A percentile compares a stretch with the other conserved stretches of the same genome.
phyloP scores from a whole-genome alignment of 2,113 vertebrate genomes.

The Andinoacara biseriatus region DNA sequence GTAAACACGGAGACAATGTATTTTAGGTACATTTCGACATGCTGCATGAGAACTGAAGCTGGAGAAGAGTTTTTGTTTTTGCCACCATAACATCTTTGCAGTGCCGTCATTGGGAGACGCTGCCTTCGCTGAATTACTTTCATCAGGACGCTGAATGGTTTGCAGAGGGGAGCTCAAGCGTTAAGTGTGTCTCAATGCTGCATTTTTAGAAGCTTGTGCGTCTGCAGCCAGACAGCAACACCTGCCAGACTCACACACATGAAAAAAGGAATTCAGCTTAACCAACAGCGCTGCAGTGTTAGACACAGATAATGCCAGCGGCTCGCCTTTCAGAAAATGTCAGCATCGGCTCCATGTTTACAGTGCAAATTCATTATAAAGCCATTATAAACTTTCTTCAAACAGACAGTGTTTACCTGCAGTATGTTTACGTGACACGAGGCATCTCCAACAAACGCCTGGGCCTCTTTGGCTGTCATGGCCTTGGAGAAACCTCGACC shows the following conservation, averaged over 20 bases:
- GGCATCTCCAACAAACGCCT: slow-evolving; percentile 90
- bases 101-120: neutral
- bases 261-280: neutral
- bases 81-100: neutral
- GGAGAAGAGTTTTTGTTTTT: neutral
- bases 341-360: neutral
- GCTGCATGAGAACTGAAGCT: neutral
- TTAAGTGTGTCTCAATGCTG: neutral
- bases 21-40: neutral
- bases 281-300: neutral
- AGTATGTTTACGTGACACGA: slow-evolving; percentile 88
- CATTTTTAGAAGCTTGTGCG: neutral
- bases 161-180: neutral
- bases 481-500: slow-evolving; percentile 91
- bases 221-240: neutral
- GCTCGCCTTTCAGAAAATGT: neutral
- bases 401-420: slow-evolving; percentile 59
- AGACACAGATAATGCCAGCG: neutral
- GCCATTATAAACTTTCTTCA: neutral
- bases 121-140: neutral
- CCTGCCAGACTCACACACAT: neutral
- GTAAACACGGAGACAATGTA: neutral
- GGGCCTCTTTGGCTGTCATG: slow-evolving; percentile 89
- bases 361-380: neutral
- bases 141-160: slow-evolving; percentile 1